Evolutionary conservation across 2,113 vertebrate genomes (phyloP).

Genomic region (Vulpes ferrilata): DNA sequence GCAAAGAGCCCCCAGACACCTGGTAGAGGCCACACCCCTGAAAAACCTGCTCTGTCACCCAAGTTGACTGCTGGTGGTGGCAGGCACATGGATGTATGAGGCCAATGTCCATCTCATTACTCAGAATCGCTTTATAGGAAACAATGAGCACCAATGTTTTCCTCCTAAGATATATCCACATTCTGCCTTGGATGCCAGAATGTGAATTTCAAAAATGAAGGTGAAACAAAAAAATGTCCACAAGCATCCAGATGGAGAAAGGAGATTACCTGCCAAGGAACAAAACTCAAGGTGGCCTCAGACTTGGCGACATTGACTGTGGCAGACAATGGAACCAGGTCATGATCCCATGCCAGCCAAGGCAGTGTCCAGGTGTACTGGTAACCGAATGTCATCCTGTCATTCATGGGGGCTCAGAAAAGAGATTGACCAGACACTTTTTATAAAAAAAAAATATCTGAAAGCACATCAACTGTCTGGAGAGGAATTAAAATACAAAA

Average conservation of each 20-base stretch:
- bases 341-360: neutral
- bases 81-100: neutral
- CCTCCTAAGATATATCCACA: neutral
- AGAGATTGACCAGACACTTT: neutral
- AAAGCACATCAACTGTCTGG: neutral
- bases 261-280: slow-evolving; percentile 37
- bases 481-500: slow-evolving; percentile 39
- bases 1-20: neutral
- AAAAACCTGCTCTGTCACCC: neutral
- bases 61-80: neutral
- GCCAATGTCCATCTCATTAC: slow-evolving; percentile 2
- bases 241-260: slow-evolving; percentile 57
- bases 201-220: slow-evolving; percentile 62
- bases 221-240: neutral
- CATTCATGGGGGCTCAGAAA: neutral
- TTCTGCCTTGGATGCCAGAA: slow-evolving; percentile 56
- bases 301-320: neutral
- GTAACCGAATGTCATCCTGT: neutral
- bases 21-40: neutral
- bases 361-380: accelerated
- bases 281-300: slow-evolving; percentile 53
- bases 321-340: neutral
- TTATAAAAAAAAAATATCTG: neutral
- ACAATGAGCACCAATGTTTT: neutral
- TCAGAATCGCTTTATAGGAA: neutral